Percentiles rank a stretch among this genome's conserved stretches.
These are phyloP conservation scores for Euura saliciscinereae DNA, from an alignment of 1,140 invertebrate genomes.

Conservation along the genomic window DNA sequence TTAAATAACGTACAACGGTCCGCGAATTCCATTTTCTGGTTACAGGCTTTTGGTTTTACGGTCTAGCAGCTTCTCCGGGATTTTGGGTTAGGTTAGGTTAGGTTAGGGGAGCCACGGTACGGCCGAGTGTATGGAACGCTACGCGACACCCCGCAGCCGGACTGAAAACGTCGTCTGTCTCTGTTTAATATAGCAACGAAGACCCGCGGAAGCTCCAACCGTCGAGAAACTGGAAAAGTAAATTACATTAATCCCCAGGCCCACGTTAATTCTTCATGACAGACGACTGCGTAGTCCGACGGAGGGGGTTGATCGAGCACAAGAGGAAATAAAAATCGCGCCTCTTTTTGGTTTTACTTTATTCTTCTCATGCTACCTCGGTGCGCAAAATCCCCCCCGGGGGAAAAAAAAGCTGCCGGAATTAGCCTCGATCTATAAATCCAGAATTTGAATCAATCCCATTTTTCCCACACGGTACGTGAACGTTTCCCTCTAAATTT, in stretches of 20 bases:
- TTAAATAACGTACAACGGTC: background rate
- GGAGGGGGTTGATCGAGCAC: background rate
- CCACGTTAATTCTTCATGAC: constrained; percentile 2
- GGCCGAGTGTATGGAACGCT: too few species aligned
- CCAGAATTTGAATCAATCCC: too few species aligned
- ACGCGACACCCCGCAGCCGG: background rate
- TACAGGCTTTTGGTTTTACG: constrained; percentile 5
- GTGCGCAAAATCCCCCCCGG: background rate
- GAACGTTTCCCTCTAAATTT: too few species aligned
- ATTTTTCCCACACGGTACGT: too few species aligned
- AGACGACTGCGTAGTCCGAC: background rate
- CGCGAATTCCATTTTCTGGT: constrained; percentile 1
- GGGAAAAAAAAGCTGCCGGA: background rate
- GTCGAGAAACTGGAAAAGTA: background rate
- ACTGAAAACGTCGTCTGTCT: background rate
- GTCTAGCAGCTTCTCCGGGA: background rate
- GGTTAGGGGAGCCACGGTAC: too few species aligned
- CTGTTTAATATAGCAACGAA: constrained; percentile 3
- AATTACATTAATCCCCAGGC: constrained; percentile 5
- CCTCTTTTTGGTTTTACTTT: too few species aligned
- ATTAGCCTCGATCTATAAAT: background rate
- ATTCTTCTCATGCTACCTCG: too few species aligned
- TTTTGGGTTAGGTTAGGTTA: too few species aligned
- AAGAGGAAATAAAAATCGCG: too few species aligned
- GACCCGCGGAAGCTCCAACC: background rate